Percentiles rank a stretch among this genome's conserved stretches.
These are phyloP conservation scores for Laupala kohalensis DNA, from an alignment of 1,140 invertebrate genomes.

Conservation along the genomic window DNA sequence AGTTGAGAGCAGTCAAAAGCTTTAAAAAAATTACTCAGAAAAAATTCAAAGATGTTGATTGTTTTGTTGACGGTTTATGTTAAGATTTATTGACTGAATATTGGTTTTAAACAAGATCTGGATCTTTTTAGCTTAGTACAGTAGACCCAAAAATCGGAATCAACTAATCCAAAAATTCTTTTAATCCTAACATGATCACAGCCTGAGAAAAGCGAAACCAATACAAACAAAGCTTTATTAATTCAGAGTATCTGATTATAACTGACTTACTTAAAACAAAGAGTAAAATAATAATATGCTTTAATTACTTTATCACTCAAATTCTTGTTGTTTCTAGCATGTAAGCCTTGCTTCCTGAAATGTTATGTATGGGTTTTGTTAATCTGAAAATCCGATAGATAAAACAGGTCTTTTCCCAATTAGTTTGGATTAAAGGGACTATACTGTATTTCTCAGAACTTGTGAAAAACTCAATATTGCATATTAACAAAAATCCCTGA, in stretches of 20 bases:
- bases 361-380: background rate
- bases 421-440: too few species aligned
- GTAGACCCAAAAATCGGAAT: too few species aligned
- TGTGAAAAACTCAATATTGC: background rate
- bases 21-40: background rate
- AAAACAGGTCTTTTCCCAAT: background rate
- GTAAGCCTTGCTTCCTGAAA: too few species aligned
- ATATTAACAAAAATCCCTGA: background rate
- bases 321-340: too few species aligned
- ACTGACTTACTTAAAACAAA: too few species aligned
- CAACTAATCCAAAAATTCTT: too few species aligned
- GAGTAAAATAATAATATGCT: too few species aligned
- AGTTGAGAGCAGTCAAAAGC: background rate
- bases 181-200: too few species aligned
- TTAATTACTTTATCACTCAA: too few species aligned
- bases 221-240: too few species aligned
- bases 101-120: background rate
- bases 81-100: slow-evolving; percentile 4
- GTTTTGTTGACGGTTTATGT: slow-evolving; percentile 4
- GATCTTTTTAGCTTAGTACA: background rate
- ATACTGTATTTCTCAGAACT: background rate
- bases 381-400: background rate
- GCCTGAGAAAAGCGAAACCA: too few species aligned
- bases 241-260: too few species aligned
- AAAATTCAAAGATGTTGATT: background rate